These are phyloP conservation scores for Acleris holmiana DNA, from an alignment of 2,888 invertebrate genomes.

Conservation along the genomic window DNA sequence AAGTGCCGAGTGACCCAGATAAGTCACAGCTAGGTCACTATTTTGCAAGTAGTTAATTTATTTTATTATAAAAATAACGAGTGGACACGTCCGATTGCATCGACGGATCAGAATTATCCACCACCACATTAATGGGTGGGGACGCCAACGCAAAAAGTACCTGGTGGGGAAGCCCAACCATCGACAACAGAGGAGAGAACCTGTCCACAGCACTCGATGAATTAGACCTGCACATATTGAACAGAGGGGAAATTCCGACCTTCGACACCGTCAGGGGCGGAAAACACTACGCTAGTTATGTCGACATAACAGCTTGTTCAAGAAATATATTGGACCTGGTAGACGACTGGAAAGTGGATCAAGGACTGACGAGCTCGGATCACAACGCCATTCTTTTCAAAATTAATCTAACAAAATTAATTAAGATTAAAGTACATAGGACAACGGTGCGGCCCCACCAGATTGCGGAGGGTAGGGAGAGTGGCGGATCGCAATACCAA, in stretches of 20 bases:
- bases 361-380: constrained; percentile 35
- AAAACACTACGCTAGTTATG: constrained; percentile 22
- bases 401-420: no score
- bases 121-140: no score
- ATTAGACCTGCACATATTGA: constrained; percentile 33
- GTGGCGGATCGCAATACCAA: no score
- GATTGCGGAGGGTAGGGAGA: no score
- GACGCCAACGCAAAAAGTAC: constrained; percentile 11
- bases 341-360: constrained; percentile 32
- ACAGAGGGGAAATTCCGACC: constrained; percentile 38
- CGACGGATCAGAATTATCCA: no score
- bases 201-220: constrained; percentile 9
- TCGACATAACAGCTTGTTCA: constrained; percentile 38
- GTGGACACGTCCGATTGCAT: no score
- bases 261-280: constrained; percentile 36
- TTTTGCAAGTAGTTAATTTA: no score
- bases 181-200: constrained; percentile 25
- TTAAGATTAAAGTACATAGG: no score
- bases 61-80: no score
- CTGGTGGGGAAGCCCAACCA: constrained; percentile 18
- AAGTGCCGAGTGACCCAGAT: no score
- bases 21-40: no score
- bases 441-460: no score
- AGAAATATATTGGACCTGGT: constrained; percentile 10
- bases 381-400: constrained; percentile 9